Evolutionary conservation across 2,113 vertebrate genomes (phyloP), one percentile per base, ranked within the genome.

Genomic region (Gambusia affinis): DNA sequence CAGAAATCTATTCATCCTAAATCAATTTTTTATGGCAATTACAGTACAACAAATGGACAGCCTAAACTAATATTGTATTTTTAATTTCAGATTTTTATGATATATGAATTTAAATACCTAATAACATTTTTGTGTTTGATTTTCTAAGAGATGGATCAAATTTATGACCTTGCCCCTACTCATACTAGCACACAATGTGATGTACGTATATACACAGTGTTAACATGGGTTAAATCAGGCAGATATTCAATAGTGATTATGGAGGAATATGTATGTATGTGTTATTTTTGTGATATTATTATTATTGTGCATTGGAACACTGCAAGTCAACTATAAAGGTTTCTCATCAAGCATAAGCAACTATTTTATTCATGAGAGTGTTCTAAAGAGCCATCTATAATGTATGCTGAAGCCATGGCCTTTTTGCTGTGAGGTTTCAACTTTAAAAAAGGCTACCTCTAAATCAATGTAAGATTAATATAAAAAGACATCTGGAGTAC

Each of bases 391-490:
- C 73, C 76, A 89, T 92, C 76, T 79, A 91, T 92, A 90, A 94
- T 92, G 76, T 88, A 94, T 92, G 87, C 78, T 83, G 76, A 89
- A 92, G 89, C 89, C 85, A 79, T 76, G 87, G 84, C 87, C 91
- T 89, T 92, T 88, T 84, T 86, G 80, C 91, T 85, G 87, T 82
- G 87, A 92, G 91, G 85, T 90, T 92, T 89, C 82, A 80, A 92
- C 91, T 93, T 93, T 91, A 94, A 94, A 93, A 91, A 85, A 87
- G 87, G 81, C 85, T 93, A 91, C 87, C 88, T 94, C 91, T 82
- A 87, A 89, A 90, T 83, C 87, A 90, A 87, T 91, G 81, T 91
- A 89, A 90, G 87, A 90, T 88, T 89, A 85, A 87, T 89, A 89
- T 86, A 88, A 90, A 93, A 91, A 92, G 83, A 91, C 88, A 89